Evolutionary conservation across 1,140 invertebrate genomes (phyloP), one percentile per base, ranked within the genome.

Genomic region (Ganaspis sp.): DNA sequence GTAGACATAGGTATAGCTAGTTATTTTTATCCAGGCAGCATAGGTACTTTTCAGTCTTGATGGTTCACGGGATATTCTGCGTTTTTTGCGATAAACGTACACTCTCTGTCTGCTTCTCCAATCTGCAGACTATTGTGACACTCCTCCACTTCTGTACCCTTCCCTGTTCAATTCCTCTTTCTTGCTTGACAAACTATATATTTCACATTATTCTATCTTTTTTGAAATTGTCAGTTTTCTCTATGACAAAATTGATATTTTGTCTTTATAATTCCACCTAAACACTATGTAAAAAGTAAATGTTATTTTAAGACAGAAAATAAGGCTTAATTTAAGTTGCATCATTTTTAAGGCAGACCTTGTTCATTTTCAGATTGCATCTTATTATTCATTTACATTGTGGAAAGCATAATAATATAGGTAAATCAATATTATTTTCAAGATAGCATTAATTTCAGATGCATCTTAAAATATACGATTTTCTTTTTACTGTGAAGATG

Each of bases 91-190:
- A 64, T 64, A n/a, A 64, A 26, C 26, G 45, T 8, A 75, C 82
- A 84, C 84, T 83, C 81, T 82, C 85, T 76, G 84, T 85, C 83
- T 85, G 85, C 82, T 78, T 84, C 82, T 85, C 76, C 82, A 87
- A 87, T 87, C 86, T 88, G 79, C 84, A 83, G 81, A 82, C 87
- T 85, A 87, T 88, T 87, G 87, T 88, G 83, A 86, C 83, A 84
- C 83, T 85, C 82, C 81, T 85, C 83, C 81, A 83, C 81, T 86
- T 83, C 81, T 82, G 76, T 26, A n/a, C 58, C 70, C 71, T 80
- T 71, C 53, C 76, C 45, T 78, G 21, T 49, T 69, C 75, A 64
- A 74, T 69, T 73, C 42, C 69, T 70, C 72, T 40, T 64, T 64
- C 69, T 69, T 21, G n/a, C 64, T 21, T 49, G 38, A 26, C 23